Evolutionary conservation across 2,797 vertebrate genomes (phyloP).

Genomic region (Alectoris magna): DNA sequence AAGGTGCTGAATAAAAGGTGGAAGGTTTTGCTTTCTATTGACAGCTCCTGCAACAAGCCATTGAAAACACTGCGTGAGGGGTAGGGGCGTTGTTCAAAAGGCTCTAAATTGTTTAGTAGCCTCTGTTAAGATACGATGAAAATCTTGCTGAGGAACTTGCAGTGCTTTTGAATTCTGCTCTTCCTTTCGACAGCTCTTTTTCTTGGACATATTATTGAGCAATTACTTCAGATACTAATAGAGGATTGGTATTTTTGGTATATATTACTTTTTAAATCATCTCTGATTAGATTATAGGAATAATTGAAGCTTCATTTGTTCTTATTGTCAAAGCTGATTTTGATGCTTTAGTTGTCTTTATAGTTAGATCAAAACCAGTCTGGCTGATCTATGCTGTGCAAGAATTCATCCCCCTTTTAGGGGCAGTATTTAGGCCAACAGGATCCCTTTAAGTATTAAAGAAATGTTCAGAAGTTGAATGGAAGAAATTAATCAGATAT

Average conservation of each 20-base stretch:
- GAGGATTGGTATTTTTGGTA: background rate
- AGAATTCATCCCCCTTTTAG: background rate
- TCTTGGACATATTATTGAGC: background rate
- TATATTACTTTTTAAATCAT: background rate
- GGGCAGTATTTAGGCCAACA: background rate
- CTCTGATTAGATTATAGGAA: background rate
- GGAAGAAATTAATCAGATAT: background rate
- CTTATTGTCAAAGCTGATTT: background rate
- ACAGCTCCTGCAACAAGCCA: background rate
- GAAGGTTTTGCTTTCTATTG: background rate
- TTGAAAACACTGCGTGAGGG: fast-evolving
- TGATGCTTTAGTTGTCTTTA: background rate
- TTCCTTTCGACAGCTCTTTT: background rate
- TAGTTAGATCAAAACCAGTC: background rate
- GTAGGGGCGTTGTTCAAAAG: background rate
- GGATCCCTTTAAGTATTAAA: background rate
- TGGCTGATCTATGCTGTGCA: background rate
- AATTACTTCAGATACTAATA: background rate
- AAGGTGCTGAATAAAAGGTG: background rate
- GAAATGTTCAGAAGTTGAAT: background rate
- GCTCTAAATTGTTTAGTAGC: background rate
- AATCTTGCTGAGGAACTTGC: background rate
- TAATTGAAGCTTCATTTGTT: background rate
- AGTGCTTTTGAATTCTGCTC: background rate
- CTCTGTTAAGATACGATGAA: background rate